These are phyloP conservation scores for Sinocyclocheilus grahami DNA, from an alignment of 2,113 vertebrate species.

Conservation along the genomic window DNA sequence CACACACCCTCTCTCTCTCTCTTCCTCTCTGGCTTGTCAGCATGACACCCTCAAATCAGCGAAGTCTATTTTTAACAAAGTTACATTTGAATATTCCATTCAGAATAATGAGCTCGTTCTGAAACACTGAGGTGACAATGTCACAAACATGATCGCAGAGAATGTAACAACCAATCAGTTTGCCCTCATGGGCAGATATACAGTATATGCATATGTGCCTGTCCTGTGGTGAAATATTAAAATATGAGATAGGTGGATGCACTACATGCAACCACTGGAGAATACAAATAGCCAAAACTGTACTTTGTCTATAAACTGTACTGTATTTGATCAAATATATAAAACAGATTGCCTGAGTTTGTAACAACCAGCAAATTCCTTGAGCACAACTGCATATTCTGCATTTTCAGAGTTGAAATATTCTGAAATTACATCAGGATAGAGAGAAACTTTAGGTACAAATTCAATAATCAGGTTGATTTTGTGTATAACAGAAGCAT, in stretches of 20 bases:
- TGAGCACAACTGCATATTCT: background rate
- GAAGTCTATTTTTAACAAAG: background rate
- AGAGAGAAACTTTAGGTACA: background rate
- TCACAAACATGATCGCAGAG: background rate
- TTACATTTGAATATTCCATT: background rate
- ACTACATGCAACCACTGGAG: background rate
- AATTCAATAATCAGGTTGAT: background rate
- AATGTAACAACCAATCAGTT: background rate
- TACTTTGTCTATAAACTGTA: background rate
- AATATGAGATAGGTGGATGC: background rate
- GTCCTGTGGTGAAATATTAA: background rate
- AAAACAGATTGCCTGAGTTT: background rate
- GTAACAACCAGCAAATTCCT: background rate
- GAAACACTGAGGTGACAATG: background rate
- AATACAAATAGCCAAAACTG: background rate
- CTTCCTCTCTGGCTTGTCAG: background rate
- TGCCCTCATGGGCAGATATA: background rate
- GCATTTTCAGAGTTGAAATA: background rate
- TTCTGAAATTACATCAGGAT: background rate
- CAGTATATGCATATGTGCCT: background rate
- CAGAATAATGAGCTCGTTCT: background rate
- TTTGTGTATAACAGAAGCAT: background rate
- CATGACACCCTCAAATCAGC: slow-evolving; percentile 4
- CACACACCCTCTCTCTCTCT: background rate
- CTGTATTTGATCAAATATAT: background rate